Evolutionary conservation across 2,113 vertebrate genomes (phyloP).

Genomic region (Malurus alboscapulatus): DNA sequence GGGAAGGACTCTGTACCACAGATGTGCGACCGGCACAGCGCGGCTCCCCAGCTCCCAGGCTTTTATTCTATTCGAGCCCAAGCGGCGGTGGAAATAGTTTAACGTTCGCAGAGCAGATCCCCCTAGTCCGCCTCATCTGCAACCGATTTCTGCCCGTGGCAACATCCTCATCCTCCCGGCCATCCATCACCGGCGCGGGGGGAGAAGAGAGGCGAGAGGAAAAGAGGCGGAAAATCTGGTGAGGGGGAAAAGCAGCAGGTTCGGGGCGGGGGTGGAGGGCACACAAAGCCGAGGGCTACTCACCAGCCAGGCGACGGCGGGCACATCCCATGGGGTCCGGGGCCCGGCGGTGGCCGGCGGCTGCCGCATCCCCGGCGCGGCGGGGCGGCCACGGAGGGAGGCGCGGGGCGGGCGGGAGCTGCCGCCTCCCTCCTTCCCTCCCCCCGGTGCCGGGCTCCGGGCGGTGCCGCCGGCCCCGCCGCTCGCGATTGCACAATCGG

Average conservation of each 20-base stretch:
- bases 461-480: constrained; percentile 42
- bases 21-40: neutral
- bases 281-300: constrained; percentile 29
- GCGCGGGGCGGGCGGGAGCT: neutral
- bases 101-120: neutral
- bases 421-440: neutral
- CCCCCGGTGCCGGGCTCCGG: constrained; percentile 43
- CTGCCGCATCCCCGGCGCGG: constrained; percentile 32
- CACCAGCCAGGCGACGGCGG: constrained; percentile 20
- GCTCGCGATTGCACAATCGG: constrained; percentile 37
- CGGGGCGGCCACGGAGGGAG: neutral
- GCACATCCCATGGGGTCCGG: constrained; percentile 32
- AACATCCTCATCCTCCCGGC: constrained; percentile 34
- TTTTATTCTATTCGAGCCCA: neutral
- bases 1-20: neutral
- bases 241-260: neutral
- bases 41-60: neutral
- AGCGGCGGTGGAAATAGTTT: neutral
- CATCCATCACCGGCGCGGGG: neutral
- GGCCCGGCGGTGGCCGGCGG: constrained; percentile 37
- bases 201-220: neutral
- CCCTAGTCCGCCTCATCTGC: constrained; percentile 35
- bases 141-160: constrained; percentile 18
- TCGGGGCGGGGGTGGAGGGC: neutral
- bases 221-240: neutral